Evolutionary conservation across 2,797 vertebrate genomes (phyloP).

Genomic region (Enteromius fasciolatus): DNA sequence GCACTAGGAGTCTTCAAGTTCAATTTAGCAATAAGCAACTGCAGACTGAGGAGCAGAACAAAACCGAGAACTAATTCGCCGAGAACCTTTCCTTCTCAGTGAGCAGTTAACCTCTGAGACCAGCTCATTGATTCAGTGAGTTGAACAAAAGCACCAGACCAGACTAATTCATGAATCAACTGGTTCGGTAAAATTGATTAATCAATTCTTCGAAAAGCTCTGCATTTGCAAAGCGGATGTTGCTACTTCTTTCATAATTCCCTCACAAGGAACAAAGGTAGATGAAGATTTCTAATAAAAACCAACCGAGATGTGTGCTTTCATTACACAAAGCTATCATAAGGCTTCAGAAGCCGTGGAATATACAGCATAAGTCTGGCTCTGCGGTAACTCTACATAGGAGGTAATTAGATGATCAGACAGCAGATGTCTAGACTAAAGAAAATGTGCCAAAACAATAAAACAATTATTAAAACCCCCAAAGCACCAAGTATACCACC

Average conservation of each 20-base stretch:
- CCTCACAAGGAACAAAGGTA: background rate
- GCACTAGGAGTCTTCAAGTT: background rate
- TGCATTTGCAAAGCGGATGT: background rate
- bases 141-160: background rate
- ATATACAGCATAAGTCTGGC: background rate
- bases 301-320: background rate
- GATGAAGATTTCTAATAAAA: background rate
- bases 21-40: background rate
- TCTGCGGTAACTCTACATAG: constrained; percentile 23
- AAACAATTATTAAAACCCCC: constrained; percentile 34
- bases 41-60: background rate
- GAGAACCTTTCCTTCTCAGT: background rate
- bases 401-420: constrained; percentile 34
- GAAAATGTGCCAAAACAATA: constrained; percentile 30
- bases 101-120: background rate
- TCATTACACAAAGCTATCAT: constrained; percentile 15
- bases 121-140: background rate
- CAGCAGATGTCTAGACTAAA: constrained; percentile 18
- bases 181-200: background rate
- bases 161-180: background rate
- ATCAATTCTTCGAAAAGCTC: background rate
- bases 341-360: constrained; percentile 6
- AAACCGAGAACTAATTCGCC: background rate
- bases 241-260: background rate
- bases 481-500: constrained; percentile 18